These are phyloP conservation scores for Pomatorhinus ruficollis DNA, from an alignment of 2,113 vertebrate species.

Conservation along the genomic window DNA sequence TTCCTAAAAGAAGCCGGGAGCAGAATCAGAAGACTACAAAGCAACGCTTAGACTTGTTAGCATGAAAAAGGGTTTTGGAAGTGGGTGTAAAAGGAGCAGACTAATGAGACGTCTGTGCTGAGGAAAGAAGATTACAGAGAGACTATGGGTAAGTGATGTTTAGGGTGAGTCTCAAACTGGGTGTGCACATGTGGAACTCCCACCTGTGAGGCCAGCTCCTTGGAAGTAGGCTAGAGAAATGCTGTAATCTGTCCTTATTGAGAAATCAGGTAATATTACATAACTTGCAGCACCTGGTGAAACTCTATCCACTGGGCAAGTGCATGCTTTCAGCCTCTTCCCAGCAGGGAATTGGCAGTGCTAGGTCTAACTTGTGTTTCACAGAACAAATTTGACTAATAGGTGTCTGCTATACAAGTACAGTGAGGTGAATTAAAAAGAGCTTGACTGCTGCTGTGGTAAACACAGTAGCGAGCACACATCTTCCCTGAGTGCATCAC, in stretches of 20 bases:
- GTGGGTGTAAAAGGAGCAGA: constrained; percentile 56
- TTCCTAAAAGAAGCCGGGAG: constrained; percentile 60
- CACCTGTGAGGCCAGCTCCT: constrained; percentile 43
- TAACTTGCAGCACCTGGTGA: constrained; percentile 53
- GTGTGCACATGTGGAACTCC: constrained; percentile 48
- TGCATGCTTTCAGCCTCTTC: background rate
- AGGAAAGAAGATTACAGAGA: constrained; percentile 60
- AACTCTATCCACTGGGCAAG: constrained; percentile 26
- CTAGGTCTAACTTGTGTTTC: background rate
- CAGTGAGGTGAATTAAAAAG: background rate
- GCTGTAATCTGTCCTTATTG: constrained; percentile 38
- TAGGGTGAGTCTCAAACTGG: constrained; percentile 50
- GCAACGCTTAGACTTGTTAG: constrained; percentile 55
- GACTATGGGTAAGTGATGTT: constrained; percentile 29
- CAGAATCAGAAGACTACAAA: constrained; percentile 63
- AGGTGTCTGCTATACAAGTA: background rate
- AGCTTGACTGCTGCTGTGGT: background rate
- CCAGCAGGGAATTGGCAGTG: constrained; percentile 6
- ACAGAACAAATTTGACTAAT: constrained; percentile 29
- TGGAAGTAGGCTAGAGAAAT: constrained; percentile 51
- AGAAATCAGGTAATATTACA: constrained; percentile 52
- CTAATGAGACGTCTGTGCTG: constrained; percentile 58
- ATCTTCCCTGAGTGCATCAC: background rate
- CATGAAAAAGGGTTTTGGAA: constrained; percentile 63
- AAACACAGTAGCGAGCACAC: background rate